phyloP scores from a whole-genome alignment of 1,140 invertebrate genomes.

The Diachasmimorpha longicaudata region DNA sequence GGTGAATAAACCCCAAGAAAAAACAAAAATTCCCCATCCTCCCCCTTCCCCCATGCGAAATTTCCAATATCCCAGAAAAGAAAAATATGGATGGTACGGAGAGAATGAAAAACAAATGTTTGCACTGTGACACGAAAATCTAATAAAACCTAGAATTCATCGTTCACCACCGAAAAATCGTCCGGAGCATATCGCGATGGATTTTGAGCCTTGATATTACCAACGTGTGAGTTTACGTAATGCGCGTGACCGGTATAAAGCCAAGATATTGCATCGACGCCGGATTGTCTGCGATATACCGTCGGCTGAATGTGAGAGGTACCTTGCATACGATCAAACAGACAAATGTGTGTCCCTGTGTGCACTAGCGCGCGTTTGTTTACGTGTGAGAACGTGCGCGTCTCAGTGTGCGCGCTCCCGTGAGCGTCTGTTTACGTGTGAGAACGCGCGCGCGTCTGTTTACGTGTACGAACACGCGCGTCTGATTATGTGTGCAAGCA shows the following conservation, averaged over 20 bases:
- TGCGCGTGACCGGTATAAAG: neutral
- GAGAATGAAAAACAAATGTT: neutral
- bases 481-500: too few species aligned
- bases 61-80: neutral
- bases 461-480: too few species aligned
- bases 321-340: neutral
- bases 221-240: neutral
- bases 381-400: too few species aligned
- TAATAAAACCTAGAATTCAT: neutral
- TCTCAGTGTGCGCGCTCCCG: too few species aligned
- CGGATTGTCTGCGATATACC: neutral
- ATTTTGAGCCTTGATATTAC: neutral
- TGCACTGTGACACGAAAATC: neutral
- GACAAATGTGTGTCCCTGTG: neutral
- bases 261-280: neutral
- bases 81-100: neutral
- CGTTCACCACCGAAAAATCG: neutral
- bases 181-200: neutral
- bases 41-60: neutral
- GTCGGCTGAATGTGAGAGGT: neutral
- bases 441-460: too few species aligned
- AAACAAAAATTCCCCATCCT: too few species aligned
- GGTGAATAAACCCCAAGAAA: too few species aligned
- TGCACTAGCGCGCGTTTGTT: too few species aligned
- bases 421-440: too few species aligned